Base-by-base conservation (phyloP, 2,797 vertebrate genomes). In the Parauchenoglanis punctatus region DNA sequence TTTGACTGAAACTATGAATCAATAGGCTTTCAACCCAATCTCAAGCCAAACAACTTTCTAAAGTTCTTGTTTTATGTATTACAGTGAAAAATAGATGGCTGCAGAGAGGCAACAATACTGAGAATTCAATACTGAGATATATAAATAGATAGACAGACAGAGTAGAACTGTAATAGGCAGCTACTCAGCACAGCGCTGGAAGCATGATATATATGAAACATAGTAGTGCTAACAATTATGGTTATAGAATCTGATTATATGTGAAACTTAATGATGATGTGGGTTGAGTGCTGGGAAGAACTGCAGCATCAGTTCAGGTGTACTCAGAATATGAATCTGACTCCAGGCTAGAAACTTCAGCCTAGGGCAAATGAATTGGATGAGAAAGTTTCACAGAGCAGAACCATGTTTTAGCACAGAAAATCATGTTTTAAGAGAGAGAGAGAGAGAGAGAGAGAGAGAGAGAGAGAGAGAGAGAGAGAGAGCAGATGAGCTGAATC, bases 61-160 rank as follows among this genome's bases (percentile, higher is more conserved):
- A 72, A 72, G 17, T 72, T 72, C 68, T 12, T 72, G 17, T 72
- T 72, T 72, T 40, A 72, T 72, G 17, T 72, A 72, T 72, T 44
- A 44, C 17, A 72, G 35, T 72, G 68, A 44, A 72, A 72, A 40
- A 35, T 72, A 44, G 10, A 44, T 72, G 35, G 68, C 35, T 10
- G 17, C 68, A 72, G 68, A 72, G 18, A 44, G 4, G 65, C 35
- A 72, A 20, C 17, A 72, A 7, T 44, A 72, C 68, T 44, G 18
- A 72, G 17, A 3, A 40, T 40, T 40, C 17, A 72, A 7, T 72
- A 72, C 68, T 44, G 18, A 72, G 17, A 25, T 1, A 58, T 18
- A 58, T 58, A 58, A 4, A 35, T 2, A 17, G n/a, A 68, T 7
- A 73, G 46, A 4, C 20, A 44, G 3, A 75, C 3, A 44, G 40